A percentile compares a stretch with the other conserved stretches of the same genome.
phyloP scores from a whole-genome alignment of 2,113 vertebrate species.

The Anguilla japonica region DNA sequence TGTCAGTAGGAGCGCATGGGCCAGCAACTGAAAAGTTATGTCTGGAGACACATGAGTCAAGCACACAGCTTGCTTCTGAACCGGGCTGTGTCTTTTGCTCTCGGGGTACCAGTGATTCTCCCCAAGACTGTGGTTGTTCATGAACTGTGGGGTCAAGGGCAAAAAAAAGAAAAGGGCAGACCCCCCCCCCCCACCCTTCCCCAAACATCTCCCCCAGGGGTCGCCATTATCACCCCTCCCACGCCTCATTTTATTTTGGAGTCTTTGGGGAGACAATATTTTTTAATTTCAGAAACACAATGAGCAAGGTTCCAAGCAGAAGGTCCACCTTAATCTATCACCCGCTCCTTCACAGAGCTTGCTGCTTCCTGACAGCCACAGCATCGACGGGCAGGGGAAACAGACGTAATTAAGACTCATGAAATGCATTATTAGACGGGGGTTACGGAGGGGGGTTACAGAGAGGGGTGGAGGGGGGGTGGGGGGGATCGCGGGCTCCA shows the following conservation, averaged over 20 bases:
- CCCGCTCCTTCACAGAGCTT: slow-evolving; percentile 68
- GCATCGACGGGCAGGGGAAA: slow-evolving; percentile 71
- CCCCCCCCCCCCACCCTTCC: background rate
- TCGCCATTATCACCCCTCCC: slow-evolving; percentile 35
- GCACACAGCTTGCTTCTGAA: background rate
- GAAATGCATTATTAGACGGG: slow-evolving; percentile 88
- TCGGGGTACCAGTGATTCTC: slow-evolving; percentile 1
- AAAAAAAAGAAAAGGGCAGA: slow-evolving; percentile 9
- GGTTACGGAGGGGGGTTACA: too few species aligned
- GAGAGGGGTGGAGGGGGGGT: slow-evolving; percentile 58
- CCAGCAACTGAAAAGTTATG: background rate
- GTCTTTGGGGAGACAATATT: slow-evolving; percentile 77
- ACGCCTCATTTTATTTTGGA: slow-evolving; percentile 33
- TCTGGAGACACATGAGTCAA: background rate
- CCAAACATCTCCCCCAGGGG: background rate
- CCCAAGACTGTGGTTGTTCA: background rate
- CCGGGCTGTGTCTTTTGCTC: background rate
- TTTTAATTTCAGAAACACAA: slow-evolving; percentile 76
- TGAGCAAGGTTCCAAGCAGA: slow-evolving; percentile 78
- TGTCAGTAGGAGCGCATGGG: background rate
- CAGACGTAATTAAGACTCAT: slow-evolving; percentile 88
- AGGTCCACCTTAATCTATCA: slow-evolving; percentile 90
- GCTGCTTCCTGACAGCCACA: slow-evolving; percentile 74
- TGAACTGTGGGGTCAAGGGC: background rate
- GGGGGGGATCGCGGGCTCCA: slow-evolving; percentile 7